These are phyloP conservation scores for Tachycineta bicolor DNA, from an alignment of 2,113 vertebrate species.

Conservation along the genomic window DNA sequence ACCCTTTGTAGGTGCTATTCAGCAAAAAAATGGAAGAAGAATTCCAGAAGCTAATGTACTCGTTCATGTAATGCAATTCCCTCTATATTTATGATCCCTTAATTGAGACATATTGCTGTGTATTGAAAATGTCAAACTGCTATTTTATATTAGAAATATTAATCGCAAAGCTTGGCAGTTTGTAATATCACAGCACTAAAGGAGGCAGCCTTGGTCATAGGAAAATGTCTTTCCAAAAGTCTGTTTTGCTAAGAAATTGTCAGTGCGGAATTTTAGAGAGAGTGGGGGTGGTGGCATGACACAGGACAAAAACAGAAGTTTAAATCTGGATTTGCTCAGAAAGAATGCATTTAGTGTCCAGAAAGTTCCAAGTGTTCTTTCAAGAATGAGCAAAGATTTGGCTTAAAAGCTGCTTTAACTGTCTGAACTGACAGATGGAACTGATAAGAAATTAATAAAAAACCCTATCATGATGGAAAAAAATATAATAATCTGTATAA, in stretches of 20 bases:
- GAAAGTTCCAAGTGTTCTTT: neutral
- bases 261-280: neutral
- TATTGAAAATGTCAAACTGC: constrained; percentile 7
- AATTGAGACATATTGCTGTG: constrained; percentile 8
- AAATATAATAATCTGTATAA: neutral
- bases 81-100: neutral
- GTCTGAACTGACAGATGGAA: neutral
- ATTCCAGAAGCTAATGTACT: neutral
- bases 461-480: neutral
- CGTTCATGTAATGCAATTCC: neutral
- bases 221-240: neutral
- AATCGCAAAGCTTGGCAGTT: neutral
- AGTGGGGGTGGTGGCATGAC: neutral
- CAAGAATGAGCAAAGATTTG: neutral
- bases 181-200: neutral
- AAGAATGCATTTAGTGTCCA: neutral
- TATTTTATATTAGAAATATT: constrained; percentile 25
- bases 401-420: neutral
- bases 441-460: neutral
- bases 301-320: neutral
- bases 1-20: neutral
- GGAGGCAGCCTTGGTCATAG: neutral
- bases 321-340: neutral
- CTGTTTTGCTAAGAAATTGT: neutral
- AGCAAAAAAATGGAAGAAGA: neutral